A percentile compares a stretch with the other conserved stretches of the same genome.
Evolutionary conservation across 2,888 invertebrate genomes (phyloP).

Genomic region (Hoplodrina ambigua): DNA sequence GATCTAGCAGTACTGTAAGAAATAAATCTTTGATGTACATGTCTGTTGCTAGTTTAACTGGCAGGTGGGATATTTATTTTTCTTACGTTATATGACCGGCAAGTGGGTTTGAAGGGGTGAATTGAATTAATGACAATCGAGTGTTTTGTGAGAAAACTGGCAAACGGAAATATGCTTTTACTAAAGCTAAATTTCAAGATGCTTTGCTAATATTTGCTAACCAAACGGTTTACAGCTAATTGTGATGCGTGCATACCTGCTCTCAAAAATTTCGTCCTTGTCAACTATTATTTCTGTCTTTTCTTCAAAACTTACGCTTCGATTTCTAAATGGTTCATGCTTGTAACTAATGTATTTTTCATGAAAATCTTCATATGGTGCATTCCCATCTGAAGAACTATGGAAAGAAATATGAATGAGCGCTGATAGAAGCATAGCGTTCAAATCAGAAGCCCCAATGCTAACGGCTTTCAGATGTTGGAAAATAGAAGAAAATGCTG

Average conservation of each 20-base stretch:
- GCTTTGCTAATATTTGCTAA: slow-evolving; percentile 55
- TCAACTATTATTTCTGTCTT: slow-evolving; percentile 81
- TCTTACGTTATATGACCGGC: background rate
- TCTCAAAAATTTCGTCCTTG: slow-evolving; percentile 78
- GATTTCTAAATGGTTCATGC: slow-evolving; percentile 94
- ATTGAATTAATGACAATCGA: slow-evolving; percentile 21
- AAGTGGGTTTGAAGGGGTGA: background rate
- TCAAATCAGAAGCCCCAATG: slow-evolving; percentile 59
- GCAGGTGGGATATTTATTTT: background rate
- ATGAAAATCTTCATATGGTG: slow-evolving; percentile 94
- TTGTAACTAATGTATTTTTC: slow-evolving; percentile 94
- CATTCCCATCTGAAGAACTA: slow-evolving; percentile 90
- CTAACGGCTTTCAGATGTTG: slow-evolving; percentile 54
- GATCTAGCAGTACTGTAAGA: slow-evolving; percentile 90
- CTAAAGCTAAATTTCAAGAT: slow-evolving; percentile 51
- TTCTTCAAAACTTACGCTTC: slow-evolving; percentile 93
- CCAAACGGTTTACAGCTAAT: slow-evolving; percentile 53
- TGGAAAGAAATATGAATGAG: slow-evolving; percentile 86
- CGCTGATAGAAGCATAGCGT: slow-evolving; percentile 80
- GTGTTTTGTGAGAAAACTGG: slow-evolving; percentile 24
- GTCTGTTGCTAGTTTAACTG: background rate
- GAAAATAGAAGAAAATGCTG: slow-evolving; percentile 49
- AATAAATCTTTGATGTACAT: slow-evolving; percentile 19
- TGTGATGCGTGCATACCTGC: slow-evolving; percentile 79
- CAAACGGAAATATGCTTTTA: slow-evolving; percentile 35